Conservation (phyloP, 2,113 vertebrate species). For the Hippocampus barbouri region DNA sequence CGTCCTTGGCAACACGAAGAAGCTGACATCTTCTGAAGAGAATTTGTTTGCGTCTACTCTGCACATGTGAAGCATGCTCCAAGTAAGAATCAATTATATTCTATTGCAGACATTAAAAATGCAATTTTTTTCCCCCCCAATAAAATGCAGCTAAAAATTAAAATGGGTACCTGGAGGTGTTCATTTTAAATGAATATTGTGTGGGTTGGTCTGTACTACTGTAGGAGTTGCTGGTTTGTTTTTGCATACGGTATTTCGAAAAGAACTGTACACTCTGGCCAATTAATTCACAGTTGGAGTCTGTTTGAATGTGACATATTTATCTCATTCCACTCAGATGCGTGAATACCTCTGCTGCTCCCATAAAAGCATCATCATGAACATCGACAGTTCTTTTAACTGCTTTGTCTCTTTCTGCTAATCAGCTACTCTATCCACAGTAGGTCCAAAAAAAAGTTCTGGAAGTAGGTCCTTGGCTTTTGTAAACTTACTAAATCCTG, state of each 20-base stretch:
- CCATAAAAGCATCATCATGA: conserved; percentile 14
- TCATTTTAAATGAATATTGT: background rate
- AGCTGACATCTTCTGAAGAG: background rate
- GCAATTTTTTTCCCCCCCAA: background rate
- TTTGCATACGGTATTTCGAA: conserved; percentile 33
- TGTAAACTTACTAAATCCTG: background rate
- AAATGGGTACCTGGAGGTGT: background rate
- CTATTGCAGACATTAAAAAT: background rate
- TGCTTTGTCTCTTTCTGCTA: conserved; percentile 19
- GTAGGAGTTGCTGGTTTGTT: conserved; percentile 18
- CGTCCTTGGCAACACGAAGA: conserved; percentile 1
- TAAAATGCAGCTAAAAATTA: background rate
- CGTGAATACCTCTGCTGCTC: conserved; percentile 7
- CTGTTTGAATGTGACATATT: conserved; percentile 36
- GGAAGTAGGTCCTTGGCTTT: background rate
- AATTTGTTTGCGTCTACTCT: background rate
- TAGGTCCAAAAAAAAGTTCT: background rate
- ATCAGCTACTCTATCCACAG: conserved; percentile 1
- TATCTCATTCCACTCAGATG: conserved; percentile 40
- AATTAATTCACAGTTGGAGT: conserved; percentile 42
- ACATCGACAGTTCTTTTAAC: conserved; percentile 30
- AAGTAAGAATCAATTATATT: background rate
- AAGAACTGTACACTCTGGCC: conserved; percentile 30
- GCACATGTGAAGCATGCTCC: background rate
- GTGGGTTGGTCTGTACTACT: background rate